A percentile compares a stretch with the other conserved stretches of the same genome.
These are phyloP conservation scores for Neodontobutis hainanensis DNA, from an alignment of 2,113 vertebrate species.

Conservation along the genomic window DNA sequence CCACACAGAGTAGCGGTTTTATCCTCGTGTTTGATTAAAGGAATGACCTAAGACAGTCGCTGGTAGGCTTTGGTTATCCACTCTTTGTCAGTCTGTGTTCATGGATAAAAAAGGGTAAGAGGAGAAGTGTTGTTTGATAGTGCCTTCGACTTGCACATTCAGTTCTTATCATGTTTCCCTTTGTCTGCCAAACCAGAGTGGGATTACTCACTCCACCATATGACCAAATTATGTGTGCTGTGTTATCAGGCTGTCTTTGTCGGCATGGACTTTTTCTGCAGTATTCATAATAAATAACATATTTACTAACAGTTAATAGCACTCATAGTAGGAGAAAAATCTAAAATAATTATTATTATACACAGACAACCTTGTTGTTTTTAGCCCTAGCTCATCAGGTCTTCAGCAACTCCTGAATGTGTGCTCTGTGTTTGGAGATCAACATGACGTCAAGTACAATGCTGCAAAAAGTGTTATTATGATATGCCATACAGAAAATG, in stretches of 20 bases:
- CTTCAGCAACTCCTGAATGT: too few relatives aligned
- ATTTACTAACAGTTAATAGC: too few relatives aligned
- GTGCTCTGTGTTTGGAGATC: too few relatives aligned
- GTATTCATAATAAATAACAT: neutral
- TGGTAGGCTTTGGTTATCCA: neutral
- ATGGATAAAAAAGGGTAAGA: neutral
- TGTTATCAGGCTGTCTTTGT: slow-evolving; percentile 5
- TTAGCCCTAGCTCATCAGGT: too few relatives aligned
- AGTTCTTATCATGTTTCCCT: slow-evolving; percentile 19
- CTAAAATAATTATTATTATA: too few relatives aligned
- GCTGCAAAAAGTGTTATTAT: too few relatives aligned
- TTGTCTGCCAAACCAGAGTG: slow-evolving; percentile 24
- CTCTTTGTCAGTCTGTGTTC: neutral
- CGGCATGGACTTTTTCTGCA: neutral
- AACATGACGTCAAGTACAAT: too few relatives aligned
- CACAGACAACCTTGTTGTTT: too few relatives aligned
- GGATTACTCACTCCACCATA: slow-evolving; percentile 29
- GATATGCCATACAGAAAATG: too few relatives aligned
- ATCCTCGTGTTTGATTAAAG: slow-evolving; percentile 2
- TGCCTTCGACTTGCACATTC: slow-evolving; percentile 25
- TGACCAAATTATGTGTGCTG: slow-evolving; percentile 18
- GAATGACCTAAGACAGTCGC: neutral
- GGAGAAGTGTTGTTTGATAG: slow-evolving; percentile 28
- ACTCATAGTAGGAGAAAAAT: too few relatives aligned
- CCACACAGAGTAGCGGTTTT: neutral